Evolutionary conservation across 2,888 invertebrate genomes (phyloP).

Genomic region (Melitaea athalia): DNA sequence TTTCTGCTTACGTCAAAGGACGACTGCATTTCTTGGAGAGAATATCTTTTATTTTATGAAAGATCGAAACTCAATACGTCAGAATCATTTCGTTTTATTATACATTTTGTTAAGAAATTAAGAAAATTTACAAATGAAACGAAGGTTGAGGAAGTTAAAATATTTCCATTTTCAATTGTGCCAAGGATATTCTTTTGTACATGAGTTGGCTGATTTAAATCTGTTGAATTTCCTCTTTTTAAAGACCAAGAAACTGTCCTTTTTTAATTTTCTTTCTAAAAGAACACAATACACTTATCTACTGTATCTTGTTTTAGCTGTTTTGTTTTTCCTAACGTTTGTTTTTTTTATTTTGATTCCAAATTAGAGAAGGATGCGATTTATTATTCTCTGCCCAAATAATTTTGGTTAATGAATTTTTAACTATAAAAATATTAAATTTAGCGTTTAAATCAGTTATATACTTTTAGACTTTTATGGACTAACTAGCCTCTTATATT

Average conservation of each 20-base stretch:
- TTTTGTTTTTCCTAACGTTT: too few species aligned
- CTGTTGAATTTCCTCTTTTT: slow-evolving; percentile 5
- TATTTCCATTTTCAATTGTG: slow-evolving; percentile 12
- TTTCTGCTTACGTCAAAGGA: slow-evolving; percentile 2
- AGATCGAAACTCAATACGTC: neutral
- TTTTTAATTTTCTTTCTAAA: neutral
- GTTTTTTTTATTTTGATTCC: too few species aligned
- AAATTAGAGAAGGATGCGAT: too few species aligned
- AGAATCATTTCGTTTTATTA: neutral
- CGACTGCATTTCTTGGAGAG: neutral
- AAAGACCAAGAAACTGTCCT: neutral
- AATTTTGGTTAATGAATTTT: too few species aligned
- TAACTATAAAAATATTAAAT: too few species aligned
- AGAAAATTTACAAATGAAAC: slow-evolving; percentile 5
- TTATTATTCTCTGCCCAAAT: too few species aligned
- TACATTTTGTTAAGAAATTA: slow-evolving; percentile 3
- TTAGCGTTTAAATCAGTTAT: too few species aligned
- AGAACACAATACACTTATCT: neutral
- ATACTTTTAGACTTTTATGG: too few species aligned
- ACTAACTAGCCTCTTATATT: too few species aligned
- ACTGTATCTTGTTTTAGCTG: too few species aligned
- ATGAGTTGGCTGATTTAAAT: slow-evolving; percentile 12
- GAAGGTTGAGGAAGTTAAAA: slow-evolving; percentile 9
- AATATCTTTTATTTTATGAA: slow-evolving; percentile 3
- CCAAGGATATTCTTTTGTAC: slow-evolving; percentile 7